Percentiles rank a stretch among this genome's conserved stretches.
phyloP scores from a whole-genome alignment of 2,888 invertebrate genomes.

The Scelioninae gen. 1 region DNA sequence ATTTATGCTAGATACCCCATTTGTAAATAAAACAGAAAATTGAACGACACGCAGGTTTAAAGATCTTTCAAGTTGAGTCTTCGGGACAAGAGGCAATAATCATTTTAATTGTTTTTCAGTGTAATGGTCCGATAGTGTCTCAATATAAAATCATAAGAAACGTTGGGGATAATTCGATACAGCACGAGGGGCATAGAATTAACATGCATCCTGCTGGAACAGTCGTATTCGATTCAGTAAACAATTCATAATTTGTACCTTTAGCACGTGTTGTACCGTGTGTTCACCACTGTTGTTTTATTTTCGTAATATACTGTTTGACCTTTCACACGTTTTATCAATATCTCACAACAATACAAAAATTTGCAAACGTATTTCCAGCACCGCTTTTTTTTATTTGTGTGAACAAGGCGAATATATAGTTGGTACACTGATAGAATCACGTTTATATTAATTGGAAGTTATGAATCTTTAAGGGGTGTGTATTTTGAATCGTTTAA shows the following conservation, averaged over 20 bases:
- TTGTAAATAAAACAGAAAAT: slow-evolving; percentile 9
- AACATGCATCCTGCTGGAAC: slow-evolving; percentile 63
- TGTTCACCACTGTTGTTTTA: slow-evolving; percentile 42
- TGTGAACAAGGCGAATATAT: background rate
- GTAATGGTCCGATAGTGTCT: slow-evolving; percentile 69
- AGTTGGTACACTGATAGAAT: background rate
- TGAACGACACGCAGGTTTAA: slow-evolving; percentile 28
- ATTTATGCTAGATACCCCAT: too few species aligned
- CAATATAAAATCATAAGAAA: slow-evolving; percentile 71
- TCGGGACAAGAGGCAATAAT: slow-evolving; percentile 17
- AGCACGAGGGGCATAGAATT: slow-evolving; percentile 66
- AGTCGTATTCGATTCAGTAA: slow-evolving; percentile 69
- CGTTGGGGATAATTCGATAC: slow-evolving; percentile 66
- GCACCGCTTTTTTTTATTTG: slow-evolving; percentile 40
- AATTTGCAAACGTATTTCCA: slow-evolving; percentile 20
- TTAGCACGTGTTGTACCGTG: slow-evolving; percentile 63
- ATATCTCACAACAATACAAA: slow-evolving; percentile 12
- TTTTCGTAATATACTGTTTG: slow-evolving; percentile 28
- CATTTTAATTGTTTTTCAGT: slow-evolving; percentile 62
- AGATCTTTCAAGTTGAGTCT: background rate
- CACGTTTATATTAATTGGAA: too few species aligned
- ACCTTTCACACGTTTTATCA: slow-evolving; percentile 9
- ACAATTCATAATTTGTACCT: slow-evolving; percentile 46
- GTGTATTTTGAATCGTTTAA: too few species aligned
- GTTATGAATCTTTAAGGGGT: too few species aligned